A percentile compares a stretch with the other conserved stretches of the same genome.
Conservation (phyloP, 2,888 invertebrate genomes). For the Dione vanillae region DNA sequence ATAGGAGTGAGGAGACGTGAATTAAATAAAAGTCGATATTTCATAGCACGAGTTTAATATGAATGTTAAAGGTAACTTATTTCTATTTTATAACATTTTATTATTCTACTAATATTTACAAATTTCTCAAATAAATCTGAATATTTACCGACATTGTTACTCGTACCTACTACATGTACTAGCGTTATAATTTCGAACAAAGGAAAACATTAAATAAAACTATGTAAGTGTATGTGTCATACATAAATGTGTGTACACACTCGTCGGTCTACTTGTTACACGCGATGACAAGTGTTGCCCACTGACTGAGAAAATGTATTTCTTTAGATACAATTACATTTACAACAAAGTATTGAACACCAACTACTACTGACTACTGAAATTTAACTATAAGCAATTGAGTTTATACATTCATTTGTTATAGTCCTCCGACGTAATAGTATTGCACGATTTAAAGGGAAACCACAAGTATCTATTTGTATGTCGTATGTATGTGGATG, state of each 20-base stretch:
- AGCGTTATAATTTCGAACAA: background rate
- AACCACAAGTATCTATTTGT: no score
- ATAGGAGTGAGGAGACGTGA: background rate
- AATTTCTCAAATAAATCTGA: slow-evolving; percentile 13
- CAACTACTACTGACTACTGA: background rate
- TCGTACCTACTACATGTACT: background rate
- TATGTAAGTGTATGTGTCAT: background rate
- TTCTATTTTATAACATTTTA: slow-evolving; percentile 17
- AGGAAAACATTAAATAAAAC: background rate
- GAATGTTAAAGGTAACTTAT: slow-evolving; percentile 13
- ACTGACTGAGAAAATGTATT: background rate
- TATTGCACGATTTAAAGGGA: background rate
- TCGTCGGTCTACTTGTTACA: no score
- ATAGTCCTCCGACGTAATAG: background rate
- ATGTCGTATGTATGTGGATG: no score
- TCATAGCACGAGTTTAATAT: slow-evolving; percentile 2
- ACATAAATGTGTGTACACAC: no score
- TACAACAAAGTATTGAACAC: background rate
- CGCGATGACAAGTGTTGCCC: no score
- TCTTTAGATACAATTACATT: background rate
- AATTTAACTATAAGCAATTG: background rate
- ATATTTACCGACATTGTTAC: background rate
- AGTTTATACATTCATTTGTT: background rate
- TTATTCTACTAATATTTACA: slow-evolving; percentile 20
- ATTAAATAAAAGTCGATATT: slow-evolving; percentile 7